These are phyloP conservation scores for Tetrapedia diversipes DNA, from an alignment of 2,888 invertebrate species.

Conservation along the genomic window DNA sequence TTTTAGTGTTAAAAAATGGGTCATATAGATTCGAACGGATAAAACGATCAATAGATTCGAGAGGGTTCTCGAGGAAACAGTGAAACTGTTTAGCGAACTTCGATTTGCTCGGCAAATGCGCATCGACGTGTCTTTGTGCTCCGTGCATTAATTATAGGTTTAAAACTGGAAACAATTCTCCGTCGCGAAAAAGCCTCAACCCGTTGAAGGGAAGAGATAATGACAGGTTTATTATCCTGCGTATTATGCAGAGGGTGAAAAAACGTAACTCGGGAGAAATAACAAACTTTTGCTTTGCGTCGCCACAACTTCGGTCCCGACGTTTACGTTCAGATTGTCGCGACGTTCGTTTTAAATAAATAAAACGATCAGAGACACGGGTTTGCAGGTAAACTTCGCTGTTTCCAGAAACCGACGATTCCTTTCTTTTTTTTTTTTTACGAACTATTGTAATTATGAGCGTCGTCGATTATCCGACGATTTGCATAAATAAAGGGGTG, in stretches of 20 bases:
- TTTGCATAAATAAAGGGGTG: no score
- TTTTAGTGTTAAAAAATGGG: no score
- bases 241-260: background rate
- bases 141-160: background rate
- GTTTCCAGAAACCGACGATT: rapidly evolving
- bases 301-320: background rate
- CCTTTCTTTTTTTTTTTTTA: no score
- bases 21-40: no score
- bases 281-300: background rate
- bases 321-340: background rate
- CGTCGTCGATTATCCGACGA: background rate
- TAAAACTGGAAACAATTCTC: background rate
- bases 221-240: background rate
- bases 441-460: no score
- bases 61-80: no score
- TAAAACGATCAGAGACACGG: background rate
- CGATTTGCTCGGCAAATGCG: background rate
- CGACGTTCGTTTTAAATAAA: background rate
- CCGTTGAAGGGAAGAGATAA: background rate
- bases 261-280: background rate
- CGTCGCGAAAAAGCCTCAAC: background rate
- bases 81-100: background rate
- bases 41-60: no score
- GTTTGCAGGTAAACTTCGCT: background rate
- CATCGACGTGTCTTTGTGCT: background rate